phyloP scores from a whole-genome alignment of 2,113 vertebrate species.

The Merops nubicus region DNA sequence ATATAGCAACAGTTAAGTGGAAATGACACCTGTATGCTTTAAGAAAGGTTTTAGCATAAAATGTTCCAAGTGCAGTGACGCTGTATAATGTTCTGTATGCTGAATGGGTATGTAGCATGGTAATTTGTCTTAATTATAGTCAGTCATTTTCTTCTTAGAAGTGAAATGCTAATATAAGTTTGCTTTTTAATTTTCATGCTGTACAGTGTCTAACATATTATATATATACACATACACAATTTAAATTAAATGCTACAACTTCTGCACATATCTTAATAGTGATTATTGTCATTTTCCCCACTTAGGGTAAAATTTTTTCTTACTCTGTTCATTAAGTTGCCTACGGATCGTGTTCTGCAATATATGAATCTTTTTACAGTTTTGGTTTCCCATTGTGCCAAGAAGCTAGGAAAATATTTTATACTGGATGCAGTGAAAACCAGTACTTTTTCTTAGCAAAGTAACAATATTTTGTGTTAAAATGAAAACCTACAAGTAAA shows the following conservation, averaged over 20 bases:
- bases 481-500: not conserved
- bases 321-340: not conserved
- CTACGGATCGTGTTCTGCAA: not conserved
- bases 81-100: not conserved
- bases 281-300: not conserved
- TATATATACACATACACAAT: not conserved
- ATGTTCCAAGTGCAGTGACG: slow-evolving; percentile 12
- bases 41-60: slow-evolving; percentile 21
- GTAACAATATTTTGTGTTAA: not conserved
- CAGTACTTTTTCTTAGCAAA: not conserved
- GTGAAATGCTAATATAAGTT: not conserved
- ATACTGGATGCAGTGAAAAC: not conserved
- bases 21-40: slow-evolving; percentile 46
- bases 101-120: not conserved
- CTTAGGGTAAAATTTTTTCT: not conserved
- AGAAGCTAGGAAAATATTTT: not conserved
- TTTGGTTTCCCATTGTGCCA: not conserved
- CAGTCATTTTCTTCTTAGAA: not conserved
- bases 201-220: not conserved
- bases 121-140: slow-evolving; percentile 37
- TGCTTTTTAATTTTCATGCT: slow-evolving; percentile 1
- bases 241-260: not conserved
- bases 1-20: not conserved
- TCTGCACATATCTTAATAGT: not conserved
- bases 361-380: not conserved